Conservation (phyloP, 2,113 vertebrate genomes). For the Narcine bancroftii region DNA sequence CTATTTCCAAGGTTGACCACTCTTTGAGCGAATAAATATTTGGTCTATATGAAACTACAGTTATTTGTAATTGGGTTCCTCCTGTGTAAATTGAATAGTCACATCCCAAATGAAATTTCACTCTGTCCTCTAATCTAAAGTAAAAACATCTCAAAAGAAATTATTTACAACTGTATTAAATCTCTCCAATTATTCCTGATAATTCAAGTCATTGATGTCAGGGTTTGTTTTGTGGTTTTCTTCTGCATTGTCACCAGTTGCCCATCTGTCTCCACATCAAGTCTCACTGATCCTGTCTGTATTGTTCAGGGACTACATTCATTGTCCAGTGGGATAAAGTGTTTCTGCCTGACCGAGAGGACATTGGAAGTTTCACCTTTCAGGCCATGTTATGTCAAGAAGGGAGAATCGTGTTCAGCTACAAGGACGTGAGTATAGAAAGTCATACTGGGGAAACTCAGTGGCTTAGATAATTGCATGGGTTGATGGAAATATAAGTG, state of each 20-base stretch:
- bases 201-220: not conserved
- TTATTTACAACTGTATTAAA: not conserved
- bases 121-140: not conserved
- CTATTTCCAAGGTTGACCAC: no score
- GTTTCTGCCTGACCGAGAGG: conserved; percentile 70
- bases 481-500: no score
- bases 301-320: conserved; percentile 69
- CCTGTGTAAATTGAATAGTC: no score
- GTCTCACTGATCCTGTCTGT: not conserved
- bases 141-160: not conserved
- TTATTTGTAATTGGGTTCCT: no score
- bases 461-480: not conserved
- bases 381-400: conserved; percentile 73
- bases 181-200: not conserved
- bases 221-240: not conserved
- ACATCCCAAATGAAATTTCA: not conserved
- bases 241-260: not conserved
- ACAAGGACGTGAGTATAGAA: conserved; percentile 68
- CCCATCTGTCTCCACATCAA: not conserved
- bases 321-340: conserved; percentile 90
- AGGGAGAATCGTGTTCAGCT: conserved; percentile 78
- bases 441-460: not conserved
- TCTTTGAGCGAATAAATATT: no score
- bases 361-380: conserved; percentile 79
- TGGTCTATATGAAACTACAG: no score